A percentile compares a stretch with the other conserved stretches of the same genome.
Evolutionary conservation across 2,888 invertebrate species (phyloP).

Genomic region (Drosophila cognata): DNA sequence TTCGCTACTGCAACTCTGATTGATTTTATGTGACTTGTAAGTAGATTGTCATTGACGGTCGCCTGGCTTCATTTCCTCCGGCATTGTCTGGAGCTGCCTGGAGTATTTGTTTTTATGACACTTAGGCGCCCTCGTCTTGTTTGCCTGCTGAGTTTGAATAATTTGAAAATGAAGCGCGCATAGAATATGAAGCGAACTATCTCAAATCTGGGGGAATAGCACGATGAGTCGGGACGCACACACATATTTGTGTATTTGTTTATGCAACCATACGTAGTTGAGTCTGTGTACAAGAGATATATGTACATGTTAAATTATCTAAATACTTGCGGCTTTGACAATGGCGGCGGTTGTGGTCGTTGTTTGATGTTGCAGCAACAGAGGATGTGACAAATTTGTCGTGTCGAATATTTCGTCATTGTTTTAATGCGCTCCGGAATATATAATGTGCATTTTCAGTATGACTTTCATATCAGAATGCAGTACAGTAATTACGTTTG

Average conservation of each 20-base stretch:
- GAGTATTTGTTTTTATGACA: conserved; percentile 73
- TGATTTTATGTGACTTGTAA: conserved; percentile 73
- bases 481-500: conserved; percentile 6
- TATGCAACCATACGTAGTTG: neutral
- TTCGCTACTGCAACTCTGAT: conserved; percentile 62
- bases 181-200: conserved; percentile 56
- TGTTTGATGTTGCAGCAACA: conserved; percentile 49
- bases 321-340: conserved; percentile 26
- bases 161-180: conserved; percentile 59
- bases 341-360: conserved; percentile 18
- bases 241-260: conserved; percentile 1
- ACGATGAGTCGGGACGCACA: conserved; percentile 9
- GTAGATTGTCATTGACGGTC: conserved; percentile 52
- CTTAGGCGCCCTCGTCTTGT: conserved; percentile 39
- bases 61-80: conserved; percentile 7
- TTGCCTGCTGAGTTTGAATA: conserved; percentile 55
- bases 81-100: conserved; percentile 21
- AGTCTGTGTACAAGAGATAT: conserved; percentile 9
- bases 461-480: neutral
- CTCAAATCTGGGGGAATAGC: conserved; percentile 27
- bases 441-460: conserved; percentile 1
- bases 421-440: conserved; percentile 40
- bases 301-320: conserved; percentile 7
- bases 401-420: conserved; percentile 38
- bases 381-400: conserved; percentile 6